Conservation (phyloP, 37 sponge, comb jelly and placozoan species). For the Hexactinellida sp. region DNA sequence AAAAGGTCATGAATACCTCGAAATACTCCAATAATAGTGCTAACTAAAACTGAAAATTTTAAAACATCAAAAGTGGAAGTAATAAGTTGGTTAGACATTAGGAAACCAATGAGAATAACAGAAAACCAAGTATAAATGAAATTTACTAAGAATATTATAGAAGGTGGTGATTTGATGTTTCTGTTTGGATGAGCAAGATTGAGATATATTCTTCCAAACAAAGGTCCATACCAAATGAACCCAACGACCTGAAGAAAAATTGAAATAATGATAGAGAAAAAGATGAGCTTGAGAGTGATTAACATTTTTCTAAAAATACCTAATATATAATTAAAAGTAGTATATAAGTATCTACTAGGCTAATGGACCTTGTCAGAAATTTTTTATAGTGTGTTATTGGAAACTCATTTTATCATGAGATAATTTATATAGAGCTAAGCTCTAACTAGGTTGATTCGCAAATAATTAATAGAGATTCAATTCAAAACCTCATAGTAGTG, state of each 20-base stretch:
- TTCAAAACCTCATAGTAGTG: too few species aligned
- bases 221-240: neutral
- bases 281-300: too few species aligned
- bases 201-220: neutral
- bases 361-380: too few species aligned
- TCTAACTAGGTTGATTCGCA: too few species aligned
- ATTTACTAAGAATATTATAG: neutral
- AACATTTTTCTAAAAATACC: too few species aligned
- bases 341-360: too few species aligned
- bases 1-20: neutral
- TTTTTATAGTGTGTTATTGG: too few species aligned
- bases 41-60: neutral
- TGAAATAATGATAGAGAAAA: neutral
- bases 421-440: too few species aligned
- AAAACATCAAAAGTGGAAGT: neutral
- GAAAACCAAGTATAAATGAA: neutral
- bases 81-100: neutral
- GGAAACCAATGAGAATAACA: neutral
- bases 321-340: too few species aligned
- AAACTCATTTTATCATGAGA: too few species aligned
- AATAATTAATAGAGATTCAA: too few species aligned
- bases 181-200: neutral
- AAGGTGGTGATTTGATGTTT: neutral
- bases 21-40: neutral
- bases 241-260: neutral